Base-by-base conservation (phyloP, 1,140 invertebrate species). In the Agrilus planipennis region DNA sequence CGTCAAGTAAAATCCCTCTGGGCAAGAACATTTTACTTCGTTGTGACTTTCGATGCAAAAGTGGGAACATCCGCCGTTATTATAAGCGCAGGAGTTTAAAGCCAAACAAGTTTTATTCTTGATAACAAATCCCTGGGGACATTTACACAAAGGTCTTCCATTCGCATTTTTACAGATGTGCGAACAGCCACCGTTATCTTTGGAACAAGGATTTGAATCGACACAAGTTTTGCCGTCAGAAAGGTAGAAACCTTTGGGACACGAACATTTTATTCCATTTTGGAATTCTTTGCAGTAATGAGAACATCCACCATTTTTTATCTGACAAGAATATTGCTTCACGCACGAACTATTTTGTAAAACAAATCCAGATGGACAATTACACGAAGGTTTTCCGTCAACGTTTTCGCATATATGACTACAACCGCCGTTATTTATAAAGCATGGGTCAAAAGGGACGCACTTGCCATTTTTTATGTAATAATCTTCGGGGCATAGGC, bases 281-380 rank as follows among this genome's bases (percentile, higher is more conserved):
- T 67, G 53, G 9, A 65, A 64, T 50, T 79, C 73, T 2, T 65
- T 50, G 50, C 78, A 80, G 4, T 62, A 52, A 44, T 78, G 71
- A 0, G 62, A 64, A 42, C 70, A 71, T 17, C 47, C 44, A 5
- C 52, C 46, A 39, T 49, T 49, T 2, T 45, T 16, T 5, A 23
- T 35, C 10, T n/a, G 5, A 17, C 32, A 35, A 4, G 34, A 34
- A 36, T 36, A 17, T 2, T 20, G 7, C 21, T 36, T 19, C 3
- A 34, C 4, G 16, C 32, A 34, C n/a, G 12, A 9, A 20, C 15
- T 39, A 41, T 49, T 44, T 25, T 61, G 61, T 53, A 73, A 79
- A 21, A 73, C 68, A 52, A 79, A 84, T 0, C 81, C 81, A 27
- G 77, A 73, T 47, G 84, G 79, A 53, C 76, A 78, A 21, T 65